Evolutionary conservation across 2,888 invertebrate species (phyloP), one percentile per base, ranked within the genome.

Genomic region (Bellardia bayeri): DNA sequence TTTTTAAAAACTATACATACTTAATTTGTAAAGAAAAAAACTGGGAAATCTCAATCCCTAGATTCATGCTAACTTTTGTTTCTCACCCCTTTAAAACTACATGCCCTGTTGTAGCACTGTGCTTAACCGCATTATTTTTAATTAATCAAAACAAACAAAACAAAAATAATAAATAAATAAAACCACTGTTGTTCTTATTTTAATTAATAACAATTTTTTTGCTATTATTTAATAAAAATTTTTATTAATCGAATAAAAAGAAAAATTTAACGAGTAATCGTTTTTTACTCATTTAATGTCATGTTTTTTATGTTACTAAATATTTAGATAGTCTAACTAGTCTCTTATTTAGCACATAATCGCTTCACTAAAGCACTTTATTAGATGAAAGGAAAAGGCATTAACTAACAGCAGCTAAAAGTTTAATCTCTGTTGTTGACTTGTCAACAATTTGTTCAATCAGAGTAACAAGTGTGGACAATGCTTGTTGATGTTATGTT

Each of bases 121-220:
- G 79, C 84, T 85, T 85, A 68, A 66, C 30, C 58, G 74, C 74
- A 80, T 85, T 74, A 61, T 51, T 74, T 85, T 80, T 23, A 61
- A 72, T 61, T 61, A 74, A 40, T 58, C 45, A 64, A 64, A 80
- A 23, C 5, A 56, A 63, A 33, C 64, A 54, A 72, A 68, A 56
- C 42, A 40, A 75, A 40, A 75, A 14, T 54, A 66, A 66, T 75
- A 75, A 49, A 49, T 49, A 69, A 69, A 37, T 76, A 64, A 79
- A 85, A 79, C 74, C 79, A 74, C 84, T 85, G 68, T 74, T 85
- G 79, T 85, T 85, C 79, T 85, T 85, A 85, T 74, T 80, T 85
- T 74, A 85, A 63, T 64, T 76, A 58, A 33, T 49, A 79, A 74
- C 9, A 66, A 45, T 69, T 76, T 82, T 74, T 74, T 85, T 80